phyloP scores from a whole-genome alignment of 2,797 vertebrate genomes.

The Rhabdophis nuchalis region DNA sequence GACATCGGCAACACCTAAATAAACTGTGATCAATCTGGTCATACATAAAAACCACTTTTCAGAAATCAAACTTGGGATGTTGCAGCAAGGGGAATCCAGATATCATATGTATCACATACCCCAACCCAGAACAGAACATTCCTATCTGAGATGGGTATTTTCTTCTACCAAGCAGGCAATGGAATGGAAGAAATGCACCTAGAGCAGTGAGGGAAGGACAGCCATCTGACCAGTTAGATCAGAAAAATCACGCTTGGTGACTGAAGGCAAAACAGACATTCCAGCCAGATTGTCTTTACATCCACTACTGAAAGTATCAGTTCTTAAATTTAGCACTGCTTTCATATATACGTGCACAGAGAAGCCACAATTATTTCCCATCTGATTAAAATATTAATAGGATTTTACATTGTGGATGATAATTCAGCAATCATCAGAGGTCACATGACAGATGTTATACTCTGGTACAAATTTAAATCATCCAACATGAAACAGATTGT shows the following conservation, averaged over 20 bases:
- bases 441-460: background rate
- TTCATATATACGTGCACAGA: background rate
- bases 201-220: background rate
- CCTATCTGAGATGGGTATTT: background rate
- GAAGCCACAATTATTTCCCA: background rate
- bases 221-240: background rate
- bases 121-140: background rate
- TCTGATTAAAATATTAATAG: conserved; percentile 8
- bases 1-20: background rate
- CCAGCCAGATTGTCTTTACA: background rate
- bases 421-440: background rate
- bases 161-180: background rate
- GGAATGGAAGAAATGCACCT: background rate
- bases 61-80: background rate
- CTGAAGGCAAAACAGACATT: background rate
- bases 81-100: background rate
- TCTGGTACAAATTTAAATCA: background rate
- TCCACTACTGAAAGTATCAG: background rate
- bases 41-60: background rate
- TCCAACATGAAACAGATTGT: background rate
- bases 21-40: background rate
- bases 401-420: background rate
- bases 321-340: background rate
- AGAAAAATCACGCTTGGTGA: background rate
- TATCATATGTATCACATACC: background rate